Evolutionary conservation across 2,113 vertebrate species (phyloP).

Genomic region (Aegotheles bennettii): DNA sequence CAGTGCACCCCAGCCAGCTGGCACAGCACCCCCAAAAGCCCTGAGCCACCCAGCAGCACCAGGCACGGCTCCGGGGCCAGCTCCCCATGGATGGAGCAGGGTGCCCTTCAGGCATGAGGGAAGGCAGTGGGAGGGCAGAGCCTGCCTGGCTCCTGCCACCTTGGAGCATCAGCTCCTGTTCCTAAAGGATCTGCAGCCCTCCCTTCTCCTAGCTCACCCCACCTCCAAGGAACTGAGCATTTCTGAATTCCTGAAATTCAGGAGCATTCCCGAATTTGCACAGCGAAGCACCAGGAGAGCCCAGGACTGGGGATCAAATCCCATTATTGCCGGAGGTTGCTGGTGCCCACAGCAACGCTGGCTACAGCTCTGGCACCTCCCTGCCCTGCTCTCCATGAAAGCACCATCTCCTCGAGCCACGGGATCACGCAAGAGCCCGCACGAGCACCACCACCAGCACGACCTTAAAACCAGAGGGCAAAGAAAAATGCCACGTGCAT

Average conservation of each 20-base stretch:
- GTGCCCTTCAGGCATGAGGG: fast-evolving
- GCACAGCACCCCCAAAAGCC: not conserved
- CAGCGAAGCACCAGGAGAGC: not conserved
- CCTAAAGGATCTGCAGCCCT: not conserved
- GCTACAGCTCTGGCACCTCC: not conserved
- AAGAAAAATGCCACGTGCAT: not conserved
- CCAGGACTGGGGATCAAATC: not conserved
- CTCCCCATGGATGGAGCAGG: not conserved
- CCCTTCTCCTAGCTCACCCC: not conserved
- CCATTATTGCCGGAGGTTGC: no score
- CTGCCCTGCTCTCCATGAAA: not conserved
- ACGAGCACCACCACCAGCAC: fast-evolving
- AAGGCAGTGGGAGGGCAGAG: not conserved
- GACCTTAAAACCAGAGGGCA: not conserved
- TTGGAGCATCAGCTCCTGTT: not conserved
- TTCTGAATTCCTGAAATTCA: no score
- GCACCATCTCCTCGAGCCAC: not conserved
- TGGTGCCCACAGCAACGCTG: not conserved
- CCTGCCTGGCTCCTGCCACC: not conserved
- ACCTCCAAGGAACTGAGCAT: not conserved
- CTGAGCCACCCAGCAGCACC: not conserved
- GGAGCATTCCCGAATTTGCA: no score
- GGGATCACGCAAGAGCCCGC: not conserved
- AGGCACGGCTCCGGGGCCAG: not conserved
- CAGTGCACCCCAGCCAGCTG: fast-evolving